These are phyloP conservation scores for Synanthedon vespiformis DNA, from an alignment of 2,888 invertebrate species.

Conservation along the genomic window DNA sequence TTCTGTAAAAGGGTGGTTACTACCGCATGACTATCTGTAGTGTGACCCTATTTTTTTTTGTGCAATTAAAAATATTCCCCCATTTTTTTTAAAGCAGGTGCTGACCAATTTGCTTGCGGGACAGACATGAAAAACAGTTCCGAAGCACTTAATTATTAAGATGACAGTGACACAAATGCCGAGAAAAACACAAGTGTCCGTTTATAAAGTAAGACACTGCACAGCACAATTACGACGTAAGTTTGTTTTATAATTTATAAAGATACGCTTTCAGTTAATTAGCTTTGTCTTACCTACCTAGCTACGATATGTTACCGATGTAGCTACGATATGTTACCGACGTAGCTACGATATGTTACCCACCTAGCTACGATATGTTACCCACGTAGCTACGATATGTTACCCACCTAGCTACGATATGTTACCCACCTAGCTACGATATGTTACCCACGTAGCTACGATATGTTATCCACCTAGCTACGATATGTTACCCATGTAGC, in stretches of 20 bases:
- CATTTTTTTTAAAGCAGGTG: background rate
- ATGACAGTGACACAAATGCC: slow-evolving; percentile 16
- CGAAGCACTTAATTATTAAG: background rate
- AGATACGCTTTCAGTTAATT: no score
- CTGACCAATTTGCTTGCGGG: no score
- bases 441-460: background rate
- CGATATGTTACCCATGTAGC: background rate
- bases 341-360: background rate
- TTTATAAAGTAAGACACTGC: slow-evolving; percentile 50
- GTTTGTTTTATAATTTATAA: slow-evolving; percentile 7
- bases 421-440: background rate
- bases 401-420: background rate
- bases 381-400: background rate
- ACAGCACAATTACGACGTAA: slow-evolving; percentile 49
- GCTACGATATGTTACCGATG: background rate
- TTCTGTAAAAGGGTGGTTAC: no score
- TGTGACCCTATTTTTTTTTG: no score
- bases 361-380: background rate
- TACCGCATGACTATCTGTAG: no score
- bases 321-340: background rate
- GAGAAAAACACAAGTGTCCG: slow-evolving; percentile 49
- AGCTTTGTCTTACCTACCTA: background rate
- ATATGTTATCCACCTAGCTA: background rate
- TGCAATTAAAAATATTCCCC: no score
- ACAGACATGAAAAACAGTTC: background rate